A percentile compares a stretch with the other conserved stretches of the same genome.
phyloP scores from a whole-genome alignment of 2,888 invertebrate species.

The Drepana falcataria region DNA sequence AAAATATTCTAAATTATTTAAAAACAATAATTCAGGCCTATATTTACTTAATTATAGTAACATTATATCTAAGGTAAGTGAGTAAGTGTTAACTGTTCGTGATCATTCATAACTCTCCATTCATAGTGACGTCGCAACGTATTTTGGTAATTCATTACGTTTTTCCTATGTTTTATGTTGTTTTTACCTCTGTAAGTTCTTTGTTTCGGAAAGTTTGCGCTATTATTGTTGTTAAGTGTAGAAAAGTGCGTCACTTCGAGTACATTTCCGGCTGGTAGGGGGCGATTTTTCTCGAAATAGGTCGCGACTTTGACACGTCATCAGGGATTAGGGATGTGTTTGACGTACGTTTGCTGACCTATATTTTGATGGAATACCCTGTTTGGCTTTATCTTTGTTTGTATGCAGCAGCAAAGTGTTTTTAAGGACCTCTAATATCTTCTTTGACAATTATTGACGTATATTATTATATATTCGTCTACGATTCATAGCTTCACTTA shows the following conservation, averaged over 20 bases:
- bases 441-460: no score
- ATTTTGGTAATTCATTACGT: slow-evolving; percentile 33
- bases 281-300: slow-evolving; percentile 49
- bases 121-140: slow-evolving; percentile 50
- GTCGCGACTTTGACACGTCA: slow-evolving; percentile 41
- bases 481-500: no score
- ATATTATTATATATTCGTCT: no score
- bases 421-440: no score
- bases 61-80: slow-evolving; percentile 40
- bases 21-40: slow-evolving; percentile 43
- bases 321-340: slow-evolving; percentile 10
- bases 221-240: background rate
- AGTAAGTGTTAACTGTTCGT: slow-evolving; percentile 14
- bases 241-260: no score
- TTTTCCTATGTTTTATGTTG: slow-evolving; percentile 27
- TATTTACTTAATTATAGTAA: slow-evolving; percentile 24
- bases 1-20: slow-evolving; percentile 41
- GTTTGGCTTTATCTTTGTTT: no score
- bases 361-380: background rate
- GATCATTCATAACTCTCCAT: slow-evolving; percentile 41
- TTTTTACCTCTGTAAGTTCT: slow-evolving; percentile 12
- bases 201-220: slow-evolving; percentile 11
- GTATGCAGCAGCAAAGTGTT: no score
- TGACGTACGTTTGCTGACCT: background rate
- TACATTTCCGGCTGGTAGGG: slow-evolving; percentile 24